Evolutionary conservation across 2,888 invertebrate species (phyloP).

Genomic region (Pachliopta kotzebuea): DNA sequence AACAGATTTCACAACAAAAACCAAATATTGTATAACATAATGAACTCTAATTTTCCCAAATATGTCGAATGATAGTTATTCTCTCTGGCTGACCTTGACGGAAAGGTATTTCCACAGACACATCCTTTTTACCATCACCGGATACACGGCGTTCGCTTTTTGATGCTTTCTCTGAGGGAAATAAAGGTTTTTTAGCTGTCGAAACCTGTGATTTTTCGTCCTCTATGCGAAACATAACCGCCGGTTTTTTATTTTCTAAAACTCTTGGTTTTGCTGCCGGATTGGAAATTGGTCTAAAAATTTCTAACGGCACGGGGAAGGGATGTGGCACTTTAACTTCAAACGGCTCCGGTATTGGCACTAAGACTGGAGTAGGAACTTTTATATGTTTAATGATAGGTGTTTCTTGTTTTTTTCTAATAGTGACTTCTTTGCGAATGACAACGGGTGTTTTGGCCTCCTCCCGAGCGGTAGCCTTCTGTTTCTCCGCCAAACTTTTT

Average conservation of each 20-base stretch:
- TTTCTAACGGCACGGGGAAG: constrained; percentile 45
- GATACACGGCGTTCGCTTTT: constrained; percentile 42
- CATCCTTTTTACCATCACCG: constrained; percentile 42
- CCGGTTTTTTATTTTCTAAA: constrained; percentile 42
- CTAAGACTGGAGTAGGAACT: constrained; percentile 39
- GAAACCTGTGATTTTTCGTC: constrained; percentile 39
- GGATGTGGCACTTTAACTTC: constrained; percentile 45
- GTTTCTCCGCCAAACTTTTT: constrained; percentile 42
- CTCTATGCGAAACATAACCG: constrained; percentile 34
- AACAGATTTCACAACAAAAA: constrained; percentile 36
- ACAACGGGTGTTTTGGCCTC: constrained; percentile 44
- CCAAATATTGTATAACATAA: constrained; percentile 32
- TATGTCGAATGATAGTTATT: constrained; percentile 47
- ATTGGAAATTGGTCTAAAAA: constrained; percentile 41
- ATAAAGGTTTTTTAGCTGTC: constrained; percentile 45
- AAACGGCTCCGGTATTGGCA: constrained; percentile 49
- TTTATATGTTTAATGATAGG: constrained; percentile 41
- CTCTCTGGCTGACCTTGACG: constrained; percentile 44
- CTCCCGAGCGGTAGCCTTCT: constrained; percentile 47
- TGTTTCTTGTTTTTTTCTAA: constrained; percentile 41
- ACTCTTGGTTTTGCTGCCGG: constrained; percentile 43
- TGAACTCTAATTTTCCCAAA: constrained; percentile 49
- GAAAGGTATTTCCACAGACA: constrained; percentile 40
- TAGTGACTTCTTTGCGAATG: constrained; percentile 44
- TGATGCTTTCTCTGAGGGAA: constrained; percentile 47